Percentiles rank a stretch among this genome's conserved stretches.
phyloP scores from a whole-genome alignment of 2,797 vertebrate genomes.

The Oceanodroma leucorhoa region DNA sequence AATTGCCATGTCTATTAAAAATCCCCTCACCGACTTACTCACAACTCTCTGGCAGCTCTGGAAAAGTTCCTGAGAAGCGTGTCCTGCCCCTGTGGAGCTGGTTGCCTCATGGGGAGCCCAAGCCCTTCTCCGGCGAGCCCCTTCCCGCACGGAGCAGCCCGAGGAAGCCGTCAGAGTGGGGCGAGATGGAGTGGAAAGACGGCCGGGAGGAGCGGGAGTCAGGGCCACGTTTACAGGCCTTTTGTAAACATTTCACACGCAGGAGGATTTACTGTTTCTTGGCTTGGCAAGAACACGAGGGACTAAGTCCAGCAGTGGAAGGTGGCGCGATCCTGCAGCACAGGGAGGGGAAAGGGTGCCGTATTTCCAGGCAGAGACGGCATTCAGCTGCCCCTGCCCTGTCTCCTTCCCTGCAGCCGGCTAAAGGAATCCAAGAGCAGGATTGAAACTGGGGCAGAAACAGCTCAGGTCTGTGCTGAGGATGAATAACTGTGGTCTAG shows the following conservation, averaged over 20 bases:
- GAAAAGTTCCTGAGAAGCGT: background rate
- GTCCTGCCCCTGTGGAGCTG: accelerated
- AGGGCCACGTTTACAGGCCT: background rate
- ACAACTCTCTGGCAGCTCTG: background rate
- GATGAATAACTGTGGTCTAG: accelerated
- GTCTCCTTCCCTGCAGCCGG: background rate
- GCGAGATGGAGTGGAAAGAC: background rate
- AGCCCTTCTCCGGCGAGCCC: accelerated
- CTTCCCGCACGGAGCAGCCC: accelerated
- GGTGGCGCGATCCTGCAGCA: background rate
- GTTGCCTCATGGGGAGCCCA: background rate
- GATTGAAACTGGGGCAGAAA: background rate
- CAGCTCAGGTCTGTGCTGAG: background rate
- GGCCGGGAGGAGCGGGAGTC: background rate
- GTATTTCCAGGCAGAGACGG: background rate
- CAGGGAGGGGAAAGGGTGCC: background rate
- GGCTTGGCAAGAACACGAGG: background rate
- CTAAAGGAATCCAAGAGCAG: background rate
- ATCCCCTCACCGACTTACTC: background rate
- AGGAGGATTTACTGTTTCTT: background rate
- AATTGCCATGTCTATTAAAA: background rate
- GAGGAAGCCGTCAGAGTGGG: accelerated
- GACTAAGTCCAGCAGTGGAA: background rate
- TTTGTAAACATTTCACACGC: background rate
- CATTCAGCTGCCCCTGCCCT: background rate